Conservation (phyloP, 2,888 invertebrate genomes). For the Pilophorus perplexus region DNA sequence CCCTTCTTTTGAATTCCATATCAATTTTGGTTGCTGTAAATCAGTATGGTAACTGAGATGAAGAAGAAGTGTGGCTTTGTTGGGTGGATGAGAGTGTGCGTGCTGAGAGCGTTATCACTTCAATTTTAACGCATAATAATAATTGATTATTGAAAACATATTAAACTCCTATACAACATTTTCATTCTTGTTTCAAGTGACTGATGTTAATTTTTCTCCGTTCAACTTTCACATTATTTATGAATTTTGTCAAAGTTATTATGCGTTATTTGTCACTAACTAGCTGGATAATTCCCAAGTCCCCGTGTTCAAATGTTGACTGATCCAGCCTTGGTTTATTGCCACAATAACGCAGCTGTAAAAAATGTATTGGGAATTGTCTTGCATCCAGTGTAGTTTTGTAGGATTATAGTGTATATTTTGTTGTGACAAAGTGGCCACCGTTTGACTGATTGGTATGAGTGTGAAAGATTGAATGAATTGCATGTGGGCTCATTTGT, state of each 20-base stretch:
- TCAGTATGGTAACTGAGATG: constrained; percentile 20
- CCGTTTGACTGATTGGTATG: constrained; percentile 23
- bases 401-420: no score
- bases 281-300: constrained; percentile 24
- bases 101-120: constrained; percentile 20
- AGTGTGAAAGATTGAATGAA: constrained; percentile 18
- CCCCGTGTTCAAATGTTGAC: neutral
- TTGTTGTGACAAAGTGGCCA: constrained; percentile 31
- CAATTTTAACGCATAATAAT: constrained; percentile 1
- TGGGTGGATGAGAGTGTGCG: constrained; percentile 38
- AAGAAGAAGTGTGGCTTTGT: constrained; percentile 36
- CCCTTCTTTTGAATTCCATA: neutral
- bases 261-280: constrained; percentile 17
- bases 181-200: neutral
- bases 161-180: neutral
- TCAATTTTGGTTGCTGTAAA: neutral
- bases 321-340: no score
- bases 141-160: neutral
- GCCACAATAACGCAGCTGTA: no score
- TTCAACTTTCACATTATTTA: neutral
- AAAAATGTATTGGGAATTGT: constrained; percentile 22
- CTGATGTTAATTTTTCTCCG: neutral
- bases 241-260: neutral
- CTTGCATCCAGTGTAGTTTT: neutral
- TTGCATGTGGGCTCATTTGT: constrained; percentile 18